These are phyloP conservation scores for Thinocorus orbignyianus DNA, from an alignment of 2,113 vertebrate species.

Conservation along the genomic window DNA sequence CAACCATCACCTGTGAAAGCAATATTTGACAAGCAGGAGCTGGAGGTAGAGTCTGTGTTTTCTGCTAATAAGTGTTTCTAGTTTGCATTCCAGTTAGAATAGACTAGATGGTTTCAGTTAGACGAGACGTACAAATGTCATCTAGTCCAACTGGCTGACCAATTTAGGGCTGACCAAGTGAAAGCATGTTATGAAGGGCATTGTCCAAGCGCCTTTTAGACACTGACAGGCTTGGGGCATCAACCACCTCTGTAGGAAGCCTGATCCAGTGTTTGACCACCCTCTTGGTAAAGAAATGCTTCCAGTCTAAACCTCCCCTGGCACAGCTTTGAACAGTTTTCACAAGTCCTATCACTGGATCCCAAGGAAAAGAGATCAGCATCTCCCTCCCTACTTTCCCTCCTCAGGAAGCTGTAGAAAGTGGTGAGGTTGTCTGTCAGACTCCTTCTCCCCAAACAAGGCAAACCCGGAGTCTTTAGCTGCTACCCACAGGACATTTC, in stretches of 20 bases:
- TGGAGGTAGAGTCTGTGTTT: constrained; percentile 83
- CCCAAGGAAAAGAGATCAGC: not conserved
- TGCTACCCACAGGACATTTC: not conserved
- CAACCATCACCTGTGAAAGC: constrained; percentile 98
- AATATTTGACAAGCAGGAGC: constrained; percentile 93
- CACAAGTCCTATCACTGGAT: not conserved
- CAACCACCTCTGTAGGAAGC: not conserved
- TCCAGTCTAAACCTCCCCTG: not conserved
- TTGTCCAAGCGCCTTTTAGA: not conserved
- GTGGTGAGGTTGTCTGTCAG: not conserved
- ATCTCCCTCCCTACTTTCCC: not conserved
- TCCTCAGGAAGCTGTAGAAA: not conserved
- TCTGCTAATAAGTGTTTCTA: not conserved
- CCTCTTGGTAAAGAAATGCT: not conserved
- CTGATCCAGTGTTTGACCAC: not conserved
- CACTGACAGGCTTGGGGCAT: not conserved
- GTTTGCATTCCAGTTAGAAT: not conserved
- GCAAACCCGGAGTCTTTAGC: not conserved
- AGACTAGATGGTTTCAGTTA: not conserved
- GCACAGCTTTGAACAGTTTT: not conserved
- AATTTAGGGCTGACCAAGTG: not conserved
- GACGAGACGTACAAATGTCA: not conserved
- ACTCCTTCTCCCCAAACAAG: not conserved
- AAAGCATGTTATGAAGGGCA: not conserved
- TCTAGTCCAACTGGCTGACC: not conserved